These are phyloP conservation scores for Proales similis DNA, from an alignment of 1,140 invertebrate genomes.

Conservation along the genomic window DNA sequence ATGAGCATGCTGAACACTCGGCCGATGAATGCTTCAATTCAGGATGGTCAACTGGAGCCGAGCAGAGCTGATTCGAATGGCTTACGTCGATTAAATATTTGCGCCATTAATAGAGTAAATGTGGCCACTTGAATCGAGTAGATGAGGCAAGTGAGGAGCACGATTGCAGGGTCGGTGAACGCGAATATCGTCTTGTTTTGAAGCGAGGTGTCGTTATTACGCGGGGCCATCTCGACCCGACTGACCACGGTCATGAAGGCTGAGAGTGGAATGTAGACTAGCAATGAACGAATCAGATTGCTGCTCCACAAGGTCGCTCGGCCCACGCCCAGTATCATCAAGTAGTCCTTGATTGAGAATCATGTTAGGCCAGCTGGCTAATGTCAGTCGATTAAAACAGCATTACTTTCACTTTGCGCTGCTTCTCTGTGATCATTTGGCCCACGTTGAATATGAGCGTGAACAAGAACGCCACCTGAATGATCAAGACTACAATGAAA, in stretches of 20 bases:
- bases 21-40: slow-evolving; percentile 2
- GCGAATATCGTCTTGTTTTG: slow-evolving; percentile 10
- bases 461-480: slow-evolving; percentile 9
- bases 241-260: background rate
- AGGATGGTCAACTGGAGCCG: background rate
- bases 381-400: background rate
- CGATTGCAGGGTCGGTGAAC: background rate
- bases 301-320: background rate
- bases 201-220: background rate
- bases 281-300: background rate
- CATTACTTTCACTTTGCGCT: slow-evolving; percentile 14
- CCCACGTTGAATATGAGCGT: slow-evolving; percentile 11
- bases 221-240: slow-evolving; percentile 2
- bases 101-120: slow-evolving; percentile 9
- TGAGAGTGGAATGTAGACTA: background rate
- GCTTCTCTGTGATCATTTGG: slow-evolving; percentile 21
- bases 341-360: slow-evolving; percentile 4
- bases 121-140: slow-evolving; percentile 9
- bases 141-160: background rate
- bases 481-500: slow-evolving; percentile 7
- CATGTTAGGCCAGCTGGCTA: background rate
- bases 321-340: slow-evolving; percentile 21
- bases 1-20: slow-evolving; percentile 9
- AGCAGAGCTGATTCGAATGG: background rate
- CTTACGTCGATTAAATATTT: slow-evolving; percentile 30